Conservation (phyloP, 1,140 invertebrate species). For the Cyphomyrmex costatus region DNA sequence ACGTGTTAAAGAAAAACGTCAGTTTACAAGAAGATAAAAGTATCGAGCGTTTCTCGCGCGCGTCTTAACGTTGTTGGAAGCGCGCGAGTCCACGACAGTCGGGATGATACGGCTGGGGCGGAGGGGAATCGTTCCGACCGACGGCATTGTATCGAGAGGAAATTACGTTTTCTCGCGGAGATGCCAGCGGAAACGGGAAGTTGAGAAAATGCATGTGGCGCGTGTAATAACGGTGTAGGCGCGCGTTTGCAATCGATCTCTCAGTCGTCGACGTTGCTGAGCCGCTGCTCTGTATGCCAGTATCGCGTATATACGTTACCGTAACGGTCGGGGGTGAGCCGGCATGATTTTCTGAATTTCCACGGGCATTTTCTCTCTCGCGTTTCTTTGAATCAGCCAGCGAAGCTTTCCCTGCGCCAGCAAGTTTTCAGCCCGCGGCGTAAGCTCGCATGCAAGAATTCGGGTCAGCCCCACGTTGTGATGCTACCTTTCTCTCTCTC, state of each 20-base stretch:
- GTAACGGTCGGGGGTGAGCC: not conserved
- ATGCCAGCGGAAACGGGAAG: slow-evolving; percentile 45
- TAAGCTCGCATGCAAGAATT: slow-evolving; percentile 76
- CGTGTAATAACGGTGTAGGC: slow-evolving; percentile 57
- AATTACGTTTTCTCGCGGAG: slow-evolving; percentile 61
- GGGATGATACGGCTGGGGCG: not conserved
- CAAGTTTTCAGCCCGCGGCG: slow-evolving; percentile 82
- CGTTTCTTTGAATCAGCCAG: slow-evolving; percentile 81
- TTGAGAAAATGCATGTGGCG: slow-evolving; percentile 55
- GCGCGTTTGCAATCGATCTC: slow-evolving; percentile 45
- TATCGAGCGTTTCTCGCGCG: slow-evolving; percentile 22
- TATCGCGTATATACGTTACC: not conserved
- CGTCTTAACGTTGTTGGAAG: slow-evolving; percentile 24
- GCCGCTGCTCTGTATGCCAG: not conserved
- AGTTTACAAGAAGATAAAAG: slow-evolving; percentile 36
- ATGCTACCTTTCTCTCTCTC: slow-evolving; percentile 43
- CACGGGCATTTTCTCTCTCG: slow-evolving; percentile 79
- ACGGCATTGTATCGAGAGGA: slow-evolving; percentile 51
- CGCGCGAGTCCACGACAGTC: slow-evolving; percentile 8
- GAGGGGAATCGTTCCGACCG: slow-evolving; percentile 30
- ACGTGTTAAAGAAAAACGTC: slow-evolving; percentile 33
- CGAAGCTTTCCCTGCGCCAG: slow-evolving; percentile 83
- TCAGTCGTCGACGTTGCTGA: not conserved
- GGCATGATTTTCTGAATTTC: slow-evolving; percentile 79
- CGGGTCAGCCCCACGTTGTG: slow-evolving; percentile 71